Evolutionary conservation across 2,113 vertebrate species (phyloP), one percentile per base, ranked within the genome.

Genomic region (Onychostruthus taczanowskii): DNA sequence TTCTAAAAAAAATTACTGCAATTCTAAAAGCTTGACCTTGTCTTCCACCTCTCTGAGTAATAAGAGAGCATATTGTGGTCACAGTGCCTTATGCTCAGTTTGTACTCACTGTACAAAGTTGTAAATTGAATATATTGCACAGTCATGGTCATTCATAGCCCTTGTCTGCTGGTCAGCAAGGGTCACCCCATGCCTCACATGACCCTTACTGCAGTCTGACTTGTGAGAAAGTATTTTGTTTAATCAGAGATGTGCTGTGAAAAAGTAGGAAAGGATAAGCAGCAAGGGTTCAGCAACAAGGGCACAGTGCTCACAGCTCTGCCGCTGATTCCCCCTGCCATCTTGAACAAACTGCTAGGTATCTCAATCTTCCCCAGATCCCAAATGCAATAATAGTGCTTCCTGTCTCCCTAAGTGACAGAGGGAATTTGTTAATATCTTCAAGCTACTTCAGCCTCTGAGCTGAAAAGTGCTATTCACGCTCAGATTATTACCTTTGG

Each of bases 11-110:
- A 41, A 44, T 7, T 1, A 64, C 47, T 67, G 35, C 31, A 90
- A 20, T 89, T 84, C 85, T 68, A 22, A 87, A 77, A 89, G 30
- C 39, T 84, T 91, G 93, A 95, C 94, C 77, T 68, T 92, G 37
- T 61, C 49, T 81, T 81, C 58, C 44, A 75, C 66, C 33, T 90
- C 75, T 68, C 10, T 46, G 85, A 84, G 46, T 53, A 92, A 61
- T 15, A 78, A 72, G 52, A n/a, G 37, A 75, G 74, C 83, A 79
- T 9, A 7, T 7, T 53, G 43, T 9, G 27, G 75, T 80, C 76
- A 41, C 18, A 43, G 44, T 23, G 69, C 83, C 61, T 86, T 31
- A 11, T 13, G 26, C 47, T 72, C 23, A 2, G 55, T 92, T 75
- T 89, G 23, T 44, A 49, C 21, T 88, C 47, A 22, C 13, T 67